These are phyloP conservation scores for Nerophis lumbriciformis DNA, from an alignment of 2,113 vertebrate species.

Conservation along the genomic window DNA sequence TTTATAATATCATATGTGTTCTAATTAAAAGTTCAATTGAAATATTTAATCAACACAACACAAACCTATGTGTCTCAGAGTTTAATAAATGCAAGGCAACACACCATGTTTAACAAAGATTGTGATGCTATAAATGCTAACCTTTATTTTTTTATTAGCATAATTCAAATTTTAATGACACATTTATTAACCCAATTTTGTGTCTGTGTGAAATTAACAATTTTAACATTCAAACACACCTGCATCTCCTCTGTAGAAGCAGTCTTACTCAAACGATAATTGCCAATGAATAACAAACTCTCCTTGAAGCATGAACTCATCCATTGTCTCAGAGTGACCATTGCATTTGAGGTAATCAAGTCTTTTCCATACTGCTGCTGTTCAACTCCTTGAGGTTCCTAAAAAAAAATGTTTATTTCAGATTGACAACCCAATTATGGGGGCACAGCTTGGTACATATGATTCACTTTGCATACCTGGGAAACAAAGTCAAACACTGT, in stretches of 20 bases:
- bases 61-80: too few relatives aligned
- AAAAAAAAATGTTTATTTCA: background rate
- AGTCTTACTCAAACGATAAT: accelerated
- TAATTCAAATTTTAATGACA: too few relatives aligned
- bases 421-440: background rate
- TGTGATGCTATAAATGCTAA: too few relatives aligned
- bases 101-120: too few relatives aligned
- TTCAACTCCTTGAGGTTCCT: conserved; percentile 22
- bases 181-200: too few relatives aligned
- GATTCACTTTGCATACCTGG: conserved; percentile 33
- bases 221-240: conserved; percentile 30
- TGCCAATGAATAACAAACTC: background rate
- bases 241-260: conserved; percentile 44
- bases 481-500: conserved; percentile 45
- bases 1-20: too few relatives aligned
- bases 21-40: too few relatives aligned
- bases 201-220: too few relatives aligned
- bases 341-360: conserved; percentile 25
- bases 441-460: background rate
- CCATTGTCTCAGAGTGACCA: conserved; percentile 51
- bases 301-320: conserved; percentile 39
- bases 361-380: conserved; percentile 4
- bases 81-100: too few relatives aligned
- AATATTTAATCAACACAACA: too few relatives aligned
- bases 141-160: too few relatives aligned